Conservation (phyloP, 2,888 invertebrate genomes). For the Anagyrus pseudococci region DNA sequence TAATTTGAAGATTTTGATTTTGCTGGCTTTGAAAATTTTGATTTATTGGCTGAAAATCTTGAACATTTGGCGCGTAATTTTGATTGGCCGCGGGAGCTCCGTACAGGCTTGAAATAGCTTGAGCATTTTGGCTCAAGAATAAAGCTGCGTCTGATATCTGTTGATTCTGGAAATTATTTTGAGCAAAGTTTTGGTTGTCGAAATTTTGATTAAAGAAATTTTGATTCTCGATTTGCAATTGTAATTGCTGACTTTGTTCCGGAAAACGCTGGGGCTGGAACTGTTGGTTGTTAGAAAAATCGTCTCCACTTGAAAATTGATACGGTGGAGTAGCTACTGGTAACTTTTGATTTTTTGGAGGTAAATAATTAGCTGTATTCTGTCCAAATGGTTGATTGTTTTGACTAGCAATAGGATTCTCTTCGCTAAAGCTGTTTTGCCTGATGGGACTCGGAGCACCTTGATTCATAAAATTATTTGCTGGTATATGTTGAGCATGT, state of each 20-base stretch:
- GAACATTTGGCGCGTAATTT: constrained; percentile 51
- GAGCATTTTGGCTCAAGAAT: constrained; percentile 55
- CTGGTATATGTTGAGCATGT: constrained; percentile 17
- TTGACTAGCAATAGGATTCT: constrained; percentile 55
- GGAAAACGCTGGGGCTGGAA: neutral
- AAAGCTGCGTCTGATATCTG: constrained; percentile 56
- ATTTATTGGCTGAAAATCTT: constrained; percentile 27
- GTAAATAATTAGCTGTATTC: constrained; percentile 55
- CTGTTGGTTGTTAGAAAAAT: constrained; percentile 20
- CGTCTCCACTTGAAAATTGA: constrained; percentile 23
- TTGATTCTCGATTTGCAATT: constrained; percentile 14
- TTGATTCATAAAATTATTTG: constrained; percentile 41
- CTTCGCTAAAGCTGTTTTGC: constrained; percentile 46
- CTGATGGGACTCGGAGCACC: constrained; percentile 49
- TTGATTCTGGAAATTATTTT: constrained; percentile 39
- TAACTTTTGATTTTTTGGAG: constrained; percentile 56
- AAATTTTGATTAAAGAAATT: constrained; percentile 14
- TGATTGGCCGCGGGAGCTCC: constrained; percentile 50
- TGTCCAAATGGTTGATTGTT: constrained; percentile 54
- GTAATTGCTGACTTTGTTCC: constrained; percentile 8
- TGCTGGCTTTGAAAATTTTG: constrained; percentile 24
- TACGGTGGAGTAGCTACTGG: constrained; percentile 43
- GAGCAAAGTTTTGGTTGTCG: constrained; percentile 41
- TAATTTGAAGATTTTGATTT: constrained; percentile 16
- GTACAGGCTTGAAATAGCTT: constrained; percentile 56